Conservation (phyloP, 2,888 invertebrate genomes). For the Hydraecia micacea region DNA sequence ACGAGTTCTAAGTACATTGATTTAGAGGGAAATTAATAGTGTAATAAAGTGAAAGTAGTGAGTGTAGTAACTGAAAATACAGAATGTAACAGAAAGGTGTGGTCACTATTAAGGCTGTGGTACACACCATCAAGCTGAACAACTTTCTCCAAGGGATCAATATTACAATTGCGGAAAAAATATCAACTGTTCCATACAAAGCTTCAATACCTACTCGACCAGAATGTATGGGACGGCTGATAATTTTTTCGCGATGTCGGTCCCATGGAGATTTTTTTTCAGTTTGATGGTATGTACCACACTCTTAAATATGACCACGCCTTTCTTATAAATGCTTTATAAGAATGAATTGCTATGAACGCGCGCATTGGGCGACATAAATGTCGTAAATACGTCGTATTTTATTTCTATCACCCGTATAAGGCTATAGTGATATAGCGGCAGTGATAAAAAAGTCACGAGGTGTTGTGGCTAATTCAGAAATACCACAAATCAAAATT, state of each 20-base stretch:
- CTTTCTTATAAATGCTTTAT: background rate
- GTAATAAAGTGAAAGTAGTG: background rate
- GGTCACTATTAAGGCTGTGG: background rate
- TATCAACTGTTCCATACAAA: background rate
- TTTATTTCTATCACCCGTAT: background rate
- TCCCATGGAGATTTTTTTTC: background rate
- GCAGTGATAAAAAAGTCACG: background rate
- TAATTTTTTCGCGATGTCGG: background rate
- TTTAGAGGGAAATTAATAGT: background rate
- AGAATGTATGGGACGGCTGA: background rate
- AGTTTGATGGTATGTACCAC: background rate
- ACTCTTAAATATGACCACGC: no score
- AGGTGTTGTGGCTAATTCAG: background rate
- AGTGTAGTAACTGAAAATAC: background rate
- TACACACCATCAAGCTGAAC: background rate
- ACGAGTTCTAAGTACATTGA: constrained; percentile 1
- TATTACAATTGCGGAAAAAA: background rate
- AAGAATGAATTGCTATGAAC: background rate
- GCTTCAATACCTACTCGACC: background rate
- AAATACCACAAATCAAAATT: background rate
- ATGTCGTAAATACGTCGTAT: background rate
- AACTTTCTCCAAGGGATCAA: background rate
- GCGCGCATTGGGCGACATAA: no score
- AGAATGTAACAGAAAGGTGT: background rate
- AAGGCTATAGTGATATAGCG: background rate